These are phyloP conservation scores for Pipra filicauda DNA, from an alignment of 2,113 vertebrate species.

Conservation along the genomic window DNA sequence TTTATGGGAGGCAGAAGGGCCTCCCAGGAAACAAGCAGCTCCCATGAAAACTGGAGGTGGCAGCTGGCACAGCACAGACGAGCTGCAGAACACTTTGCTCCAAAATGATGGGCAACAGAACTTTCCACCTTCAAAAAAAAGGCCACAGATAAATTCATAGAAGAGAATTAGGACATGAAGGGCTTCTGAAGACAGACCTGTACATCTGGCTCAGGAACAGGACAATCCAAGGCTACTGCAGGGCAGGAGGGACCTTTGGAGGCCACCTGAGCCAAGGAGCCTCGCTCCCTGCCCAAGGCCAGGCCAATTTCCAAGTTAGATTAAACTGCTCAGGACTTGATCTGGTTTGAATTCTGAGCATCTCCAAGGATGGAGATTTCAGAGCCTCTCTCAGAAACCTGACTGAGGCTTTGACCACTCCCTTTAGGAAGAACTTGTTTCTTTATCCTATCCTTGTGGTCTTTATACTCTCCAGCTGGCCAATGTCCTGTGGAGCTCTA, in stretches of 20 bases:
- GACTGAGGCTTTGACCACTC: background rate
- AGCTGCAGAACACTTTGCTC: background rate
- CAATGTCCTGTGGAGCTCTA: background rate
- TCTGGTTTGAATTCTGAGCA: background rate
- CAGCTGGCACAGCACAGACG: background rate
- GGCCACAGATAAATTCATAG: background rate
- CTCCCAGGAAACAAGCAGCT: background rate
- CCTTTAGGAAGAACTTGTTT: background rate
- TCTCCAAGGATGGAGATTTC: background rate
- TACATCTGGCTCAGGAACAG: background rate
- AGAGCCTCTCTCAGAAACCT: background rate
- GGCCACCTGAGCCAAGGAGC: background rate
- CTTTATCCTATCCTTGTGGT: background rate
- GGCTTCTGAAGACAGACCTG: background rate
- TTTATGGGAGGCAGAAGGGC: background rate
- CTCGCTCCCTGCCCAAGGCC: background rate
- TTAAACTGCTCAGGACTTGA: background rate
- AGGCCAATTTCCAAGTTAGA: background rate
- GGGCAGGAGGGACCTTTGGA: background rate
- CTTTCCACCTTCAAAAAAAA: background rate
- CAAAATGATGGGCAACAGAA: background rate
- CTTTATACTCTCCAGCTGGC: background rate
- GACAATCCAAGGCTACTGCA: background rate
- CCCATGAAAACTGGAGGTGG: background rate
- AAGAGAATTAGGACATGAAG: background rate